Evolutionary conservation across 1,140 invertebrate genomes (phyloP).

Genomic region (Leptinotarsa defecta): DNA sequence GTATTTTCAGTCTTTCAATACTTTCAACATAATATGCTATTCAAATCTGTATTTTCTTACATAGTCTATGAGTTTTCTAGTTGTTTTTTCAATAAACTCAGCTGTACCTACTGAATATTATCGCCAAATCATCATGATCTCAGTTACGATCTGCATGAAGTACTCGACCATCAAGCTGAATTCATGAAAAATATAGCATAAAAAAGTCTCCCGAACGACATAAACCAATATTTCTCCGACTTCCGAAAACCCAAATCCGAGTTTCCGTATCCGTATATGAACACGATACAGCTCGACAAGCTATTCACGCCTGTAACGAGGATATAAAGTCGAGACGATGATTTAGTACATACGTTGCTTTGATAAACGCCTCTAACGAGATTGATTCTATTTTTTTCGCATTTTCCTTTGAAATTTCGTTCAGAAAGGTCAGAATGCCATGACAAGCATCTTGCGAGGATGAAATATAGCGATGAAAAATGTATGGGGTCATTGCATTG

Average conservation of each 20-base stretch:
- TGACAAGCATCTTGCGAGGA: neutral
- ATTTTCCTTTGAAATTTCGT: neutral
- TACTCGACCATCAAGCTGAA: too few relatives aligned
- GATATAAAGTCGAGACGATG: slow-evolving; percentile 21
- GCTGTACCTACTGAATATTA: too few relatives aligned
- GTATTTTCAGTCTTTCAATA: too few relatives aligned
- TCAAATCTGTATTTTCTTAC: too few relatives aligned
- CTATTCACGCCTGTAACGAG: slow-evolving; percentile 25
- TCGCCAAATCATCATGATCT: too few relatives aligned
- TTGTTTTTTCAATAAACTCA: too few relatives aligned
- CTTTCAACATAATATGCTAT: too few relatives aligned
- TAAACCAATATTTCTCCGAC: slow-evolving; percentile 7
- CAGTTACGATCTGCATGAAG: too few relatives aligned
- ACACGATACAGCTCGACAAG: slow-evolving; percentile 16
- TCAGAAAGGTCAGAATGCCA: neutral
- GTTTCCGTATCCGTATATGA: slow-evolving; percentile 22
- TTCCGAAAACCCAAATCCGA: slow-evolving; percentile 21
- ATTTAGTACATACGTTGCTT: slow-evolving; percentile 23
- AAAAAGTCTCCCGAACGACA: neutral
- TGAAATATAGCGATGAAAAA: neutral
- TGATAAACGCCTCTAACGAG: slow-evolving; percentile 14
- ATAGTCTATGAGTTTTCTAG: too few relatives aligned
- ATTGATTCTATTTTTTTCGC: slow-evolving; percentile 25
- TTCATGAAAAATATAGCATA: too few relatives aligned
- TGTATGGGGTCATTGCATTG: neutral